A percentile compares a stretch with the other conserved stretches of the same genome.
Conservation (phyloP, 2,113 vertebrate genomes). For the Fulmarus glacialis region DNA sequence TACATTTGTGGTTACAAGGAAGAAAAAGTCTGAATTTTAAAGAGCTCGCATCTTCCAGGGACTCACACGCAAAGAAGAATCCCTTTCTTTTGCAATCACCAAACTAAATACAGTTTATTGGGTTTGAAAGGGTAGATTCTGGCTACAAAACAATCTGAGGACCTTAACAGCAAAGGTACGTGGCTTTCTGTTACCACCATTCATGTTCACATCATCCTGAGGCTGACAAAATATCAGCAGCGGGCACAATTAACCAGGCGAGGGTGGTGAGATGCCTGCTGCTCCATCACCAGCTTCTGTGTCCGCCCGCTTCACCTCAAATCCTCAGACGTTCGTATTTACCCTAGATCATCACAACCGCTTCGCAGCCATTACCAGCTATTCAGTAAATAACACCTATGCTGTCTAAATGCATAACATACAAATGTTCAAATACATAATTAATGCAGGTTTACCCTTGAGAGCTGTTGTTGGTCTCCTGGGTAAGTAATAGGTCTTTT, state of each 20-base stretch:
- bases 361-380: slow-evolving; percentile 55
- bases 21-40: neutral
- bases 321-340: neutral
- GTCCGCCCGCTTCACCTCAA: neutral
- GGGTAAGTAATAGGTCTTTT: slow-evolving; percentile 58
- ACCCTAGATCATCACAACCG: slow-evolving; percentile 27
- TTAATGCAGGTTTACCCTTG: slow-evolving; percentile 61
- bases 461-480: slow-evolving; percentile 57
- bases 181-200: neutral
- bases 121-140: neutral
- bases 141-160: neutral
- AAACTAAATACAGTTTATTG: neutral
- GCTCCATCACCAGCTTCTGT: neutral
- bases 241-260: accelerated
- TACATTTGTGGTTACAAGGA: neutral
- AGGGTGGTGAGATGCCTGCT: neutral
- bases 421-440: slow-evolving; percentile 66
- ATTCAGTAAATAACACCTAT: slow-evolving; percentile 41
- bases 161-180: neutral
- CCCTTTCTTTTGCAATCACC: neutral
- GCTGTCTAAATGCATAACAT: slow-evolving; percentile 26
- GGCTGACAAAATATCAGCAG: neutral
- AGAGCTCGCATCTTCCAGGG: neutral
- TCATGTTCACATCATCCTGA: neutral
- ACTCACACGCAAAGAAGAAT: neutral